These are phyloP conservation scores for Troides helena DNA, from an alignment of 2,888 invertebrate genomes.

Conservation along the genomic window DNA sequence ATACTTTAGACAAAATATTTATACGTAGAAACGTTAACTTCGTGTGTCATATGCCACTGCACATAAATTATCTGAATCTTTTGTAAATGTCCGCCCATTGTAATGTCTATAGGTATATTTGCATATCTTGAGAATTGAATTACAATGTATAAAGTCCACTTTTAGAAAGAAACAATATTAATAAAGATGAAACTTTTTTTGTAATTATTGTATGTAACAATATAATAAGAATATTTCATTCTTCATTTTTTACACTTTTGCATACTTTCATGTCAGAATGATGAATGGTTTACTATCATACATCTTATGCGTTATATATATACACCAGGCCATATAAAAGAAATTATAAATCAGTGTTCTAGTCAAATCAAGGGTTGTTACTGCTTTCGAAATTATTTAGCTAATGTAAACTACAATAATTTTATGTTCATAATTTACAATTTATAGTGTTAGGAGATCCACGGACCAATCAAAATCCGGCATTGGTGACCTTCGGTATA, in stretches of 20 bases:
- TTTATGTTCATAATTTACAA: slow-evolving; percentile 32
- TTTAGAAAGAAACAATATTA: background rate
- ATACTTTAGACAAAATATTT: no score
- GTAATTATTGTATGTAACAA: background rate
- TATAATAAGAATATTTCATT: background rate
- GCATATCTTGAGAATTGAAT: background rate
- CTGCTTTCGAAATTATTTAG: background rate
- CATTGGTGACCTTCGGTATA: slow-evolving; percentile 94
- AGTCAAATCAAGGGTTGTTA: no score
- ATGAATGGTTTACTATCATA: no score
- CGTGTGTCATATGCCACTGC: no score
- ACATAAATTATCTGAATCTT: background rate
- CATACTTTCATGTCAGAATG: no score
- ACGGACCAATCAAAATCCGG: slow-evolving; percentile 98
- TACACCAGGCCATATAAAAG: no score
- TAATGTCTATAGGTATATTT: background rate
- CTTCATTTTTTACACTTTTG: no score
- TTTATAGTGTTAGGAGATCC: slow-evolving; percentile 94
- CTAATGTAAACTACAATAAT: background rate
- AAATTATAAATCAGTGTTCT: no score
- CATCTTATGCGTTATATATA: no score
- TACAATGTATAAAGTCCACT: background rate
- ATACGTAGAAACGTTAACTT: no score
- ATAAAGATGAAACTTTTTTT: background rate
- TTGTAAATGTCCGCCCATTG: background rate